Conservation (phyloP, 2,113 vertebrate genomes). For the Apistogramma diplotaenia region DNA sequence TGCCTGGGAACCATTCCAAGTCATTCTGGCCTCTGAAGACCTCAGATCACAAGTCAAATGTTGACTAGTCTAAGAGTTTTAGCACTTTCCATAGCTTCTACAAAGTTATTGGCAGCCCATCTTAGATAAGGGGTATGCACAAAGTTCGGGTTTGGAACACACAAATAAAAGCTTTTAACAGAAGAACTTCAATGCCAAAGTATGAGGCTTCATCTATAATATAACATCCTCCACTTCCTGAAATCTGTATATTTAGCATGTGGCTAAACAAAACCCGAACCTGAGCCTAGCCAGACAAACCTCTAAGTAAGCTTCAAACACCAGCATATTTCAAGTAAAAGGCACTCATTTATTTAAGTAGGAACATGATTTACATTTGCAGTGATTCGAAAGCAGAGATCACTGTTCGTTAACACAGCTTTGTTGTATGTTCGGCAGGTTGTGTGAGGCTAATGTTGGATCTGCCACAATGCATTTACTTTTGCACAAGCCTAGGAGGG, state of each 20-base stretch:
- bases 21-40: not conserved
- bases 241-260: not conserved
- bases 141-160: not conserved
- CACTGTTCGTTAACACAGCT: too few relatives aligned
- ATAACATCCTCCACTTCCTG: not conserved
- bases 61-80: not conserved
- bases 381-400: accelerated
- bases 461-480: not conserved
- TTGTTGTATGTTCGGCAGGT: not conserved
- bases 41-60: not conserved
- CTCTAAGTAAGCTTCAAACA: not conserved
- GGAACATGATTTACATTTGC: not conserved
- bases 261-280: not conserved
- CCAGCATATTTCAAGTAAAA: not conserved
- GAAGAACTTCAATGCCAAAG: not conserved
- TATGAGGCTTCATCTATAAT: not conserved
- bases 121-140: not conserved
- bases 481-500: not conserved
- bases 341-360: accelerated
- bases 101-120: accelerated
- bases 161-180: not conserved
- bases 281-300: not conserved
- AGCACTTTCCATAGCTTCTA: not conserved
- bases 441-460: not conserved
- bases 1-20: not conserved